Conservation (phyloP, 2,888 invertebrate genomes). For the Amblyjoppa fuscipennis region DNA sequence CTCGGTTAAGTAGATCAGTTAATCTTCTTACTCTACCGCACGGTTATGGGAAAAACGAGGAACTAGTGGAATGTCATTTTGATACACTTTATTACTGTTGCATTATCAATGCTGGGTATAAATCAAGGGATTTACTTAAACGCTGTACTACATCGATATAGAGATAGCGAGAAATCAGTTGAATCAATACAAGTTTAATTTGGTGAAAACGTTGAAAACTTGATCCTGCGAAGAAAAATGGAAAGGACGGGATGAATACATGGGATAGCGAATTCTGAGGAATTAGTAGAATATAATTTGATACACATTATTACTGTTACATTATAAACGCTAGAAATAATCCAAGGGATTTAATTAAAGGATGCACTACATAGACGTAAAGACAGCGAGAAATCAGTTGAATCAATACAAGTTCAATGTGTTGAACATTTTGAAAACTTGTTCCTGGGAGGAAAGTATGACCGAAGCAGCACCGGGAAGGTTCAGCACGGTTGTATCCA, state of each 20-base stretch:
- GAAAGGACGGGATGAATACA: not conserved
- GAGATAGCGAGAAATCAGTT: not conserved
- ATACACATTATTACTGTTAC: not conserved
- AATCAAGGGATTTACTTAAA: not conserved
- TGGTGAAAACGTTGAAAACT: not conserved
- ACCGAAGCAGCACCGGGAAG: constrained; percentile 76
- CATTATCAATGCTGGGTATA: not conserved
- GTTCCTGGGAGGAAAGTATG: constrained; percentile 65
- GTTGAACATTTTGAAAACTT: not conserved
- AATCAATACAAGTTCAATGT: constrained; percentile 1
- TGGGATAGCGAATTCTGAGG: not conserved
- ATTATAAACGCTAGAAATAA: not conserved
- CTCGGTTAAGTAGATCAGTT: not conserved
- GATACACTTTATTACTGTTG: not conserved
- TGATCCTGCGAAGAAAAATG: constrained; percentile 49
- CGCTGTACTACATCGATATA: not conserved
- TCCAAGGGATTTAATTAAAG: not conserved
- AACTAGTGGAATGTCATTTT: not conserved
- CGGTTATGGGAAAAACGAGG: not conserved
- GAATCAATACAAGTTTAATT: not conserved
- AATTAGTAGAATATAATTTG: not conserved
- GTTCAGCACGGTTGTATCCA: constrained; percentile 59
- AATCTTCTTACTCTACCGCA: not conserved
- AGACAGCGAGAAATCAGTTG: not conserved
- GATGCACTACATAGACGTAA: not conserved